phyloP scores from a whole-genome alignment of 2,113 vertebrate species.

The Oryzias celebensis region DNA sequence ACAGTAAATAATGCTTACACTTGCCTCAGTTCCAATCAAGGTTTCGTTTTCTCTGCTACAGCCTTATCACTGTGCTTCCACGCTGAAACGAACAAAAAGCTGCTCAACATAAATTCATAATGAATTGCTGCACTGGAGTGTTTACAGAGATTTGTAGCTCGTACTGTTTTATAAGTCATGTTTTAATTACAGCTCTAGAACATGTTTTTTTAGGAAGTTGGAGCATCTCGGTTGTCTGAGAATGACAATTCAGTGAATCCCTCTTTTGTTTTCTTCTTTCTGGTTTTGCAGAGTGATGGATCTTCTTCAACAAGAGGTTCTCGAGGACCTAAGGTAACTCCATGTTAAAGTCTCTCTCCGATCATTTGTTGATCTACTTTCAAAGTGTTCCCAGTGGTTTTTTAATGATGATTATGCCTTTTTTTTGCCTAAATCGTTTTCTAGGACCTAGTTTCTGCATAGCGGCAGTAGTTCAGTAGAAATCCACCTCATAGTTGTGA shows the following conservation, averaged over 20 bases:
- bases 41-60: conserved; percentile 32
- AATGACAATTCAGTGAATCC: conserved; percentile 32
- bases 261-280: conserved; percentile 15
- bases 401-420: too few species aligned
- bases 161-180: conserved; percentile 27
- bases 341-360: too few species aligned
- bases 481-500: too few species aligned
- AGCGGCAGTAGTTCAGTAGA: too few species aligned
- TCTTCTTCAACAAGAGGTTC: conserved; percentile 81
- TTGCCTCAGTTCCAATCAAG: conserved; percentile 42
- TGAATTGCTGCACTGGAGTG: conserved; percentile 15
- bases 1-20: conserved; percentile 67
- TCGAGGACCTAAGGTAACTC: conserved; percentile 91
- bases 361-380: too few species aligned
- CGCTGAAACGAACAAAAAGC: conserved; percentile 35
- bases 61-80: conserved; percentile 41
- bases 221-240: conserved; percentile 22
- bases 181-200: conserved; percentile 25
- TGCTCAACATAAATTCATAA: conserved; percentile 36
- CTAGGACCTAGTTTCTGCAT: too few species aligned
- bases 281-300: conserved; percentile 76
- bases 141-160: conserved; percentile 14
- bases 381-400: too few species aligned
- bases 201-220: conserved; percentile 4
- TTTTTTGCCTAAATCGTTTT: too few species aligned